Base-by-base conservation (phyloP, 2,113 vertebrate species). In the Aegithalos caudatus region DNA sequence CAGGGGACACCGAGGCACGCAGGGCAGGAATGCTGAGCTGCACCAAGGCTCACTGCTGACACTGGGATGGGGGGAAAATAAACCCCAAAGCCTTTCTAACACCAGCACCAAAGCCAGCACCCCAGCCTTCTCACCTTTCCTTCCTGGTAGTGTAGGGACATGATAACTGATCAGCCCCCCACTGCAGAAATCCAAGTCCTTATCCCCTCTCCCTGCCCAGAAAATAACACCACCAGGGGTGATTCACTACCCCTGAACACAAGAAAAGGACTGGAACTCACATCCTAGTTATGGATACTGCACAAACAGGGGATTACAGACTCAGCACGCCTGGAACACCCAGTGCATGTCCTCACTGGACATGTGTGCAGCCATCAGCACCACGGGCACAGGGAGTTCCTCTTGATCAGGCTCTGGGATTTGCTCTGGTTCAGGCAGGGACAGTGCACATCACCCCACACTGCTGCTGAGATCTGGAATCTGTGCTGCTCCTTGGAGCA, bases 361-460 rank as follows among this genome's bases (percentile, higher is more conserved):
- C 29, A 25, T 7, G 38, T 0, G 3, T 21, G 53, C 20, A 38
- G 31, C 50, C 86, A 58, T n/a, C 70, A 77, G 69, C 45, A 25
- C 28, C 4, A 7, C 33, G 61, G 67, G 56, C 64, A 66, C 31
- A 17, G 23, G 7, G 22, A 56, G 81, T 5, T 73, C 62, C 20
- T 6, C 22, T 15, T 27, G 29, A 9, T 9, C 19, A 8, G 37
- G 48, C 60, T 73, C 60, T 72, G 33, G 69, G 81, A 37, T n/a
- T 69, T 24, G 73, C 54, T 78, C 18, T 53, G 53, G 25, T 37
- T 45, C 2, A 19, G 48, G 28, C 28, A 64, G 14, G 31, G 31
- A 29, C n/a, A 27, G 40, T 5, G 27, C 12, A 10, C 0, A 0
- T 25, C 11, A 10, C 38, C 61, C 48, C 7, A 5, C 38, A 3